Conservation (phyloP, 2,113 vertebrate species). For the Chrysochloris asiatica region DNA sequence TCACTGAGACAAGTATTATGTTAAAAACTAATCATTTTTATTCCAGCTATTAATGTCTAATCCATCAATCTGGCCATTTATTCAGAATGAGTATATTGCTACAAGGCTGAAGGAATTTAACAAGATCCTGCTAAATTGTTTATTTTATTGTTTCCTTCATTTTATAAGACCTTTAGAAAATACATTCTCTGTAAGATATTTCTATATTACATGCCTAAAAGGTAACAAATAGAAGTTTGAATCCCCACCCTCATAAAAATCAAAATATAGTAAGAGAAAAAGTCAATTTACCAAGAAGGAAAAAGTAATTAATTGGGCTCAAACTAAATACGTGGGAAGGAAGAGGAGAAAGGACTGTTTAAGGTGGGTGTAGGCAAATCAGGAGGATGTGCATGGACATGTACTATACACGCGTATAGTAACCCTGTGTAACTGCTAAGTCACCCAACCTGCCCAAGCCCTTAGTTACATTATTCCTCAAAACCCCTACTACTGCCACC, state of each 20-base stretch:
- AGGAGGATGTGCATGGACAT: background rate
- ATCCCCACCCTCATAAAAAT: background rate
- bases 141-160: background rate
- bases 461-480: background rate
- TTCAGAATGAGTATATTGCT: background rate
- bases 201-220: background rate
- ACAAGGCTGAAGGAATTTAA: background rate
- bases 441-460: background rate
- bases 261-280: background rate
- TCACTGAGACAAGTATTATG: background rate
- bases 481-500: rapidly evolving
- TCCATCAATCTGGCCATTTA: background rate
- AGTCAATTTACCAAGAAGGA: background rate
- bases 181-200: background rate
- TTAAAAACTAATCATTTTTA: background rate
- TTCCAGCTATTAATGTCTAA: background rate
- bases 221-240: background rate
- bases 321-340: background rate
- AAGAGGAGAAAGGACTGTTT: too few species aligned
- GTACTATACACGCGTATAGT: rapidly evolving
- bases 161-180: background rate
- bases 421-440: background rate
- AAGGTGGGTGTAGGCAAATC: background rate
- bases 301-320: background rate
- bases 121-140: background rate